Evolutionary conservation across 2,113 vertebrate genomes (phyloP), one percentile per base, ranked within the genome.

Genomic region (Bujurquina vittata): DNA sequence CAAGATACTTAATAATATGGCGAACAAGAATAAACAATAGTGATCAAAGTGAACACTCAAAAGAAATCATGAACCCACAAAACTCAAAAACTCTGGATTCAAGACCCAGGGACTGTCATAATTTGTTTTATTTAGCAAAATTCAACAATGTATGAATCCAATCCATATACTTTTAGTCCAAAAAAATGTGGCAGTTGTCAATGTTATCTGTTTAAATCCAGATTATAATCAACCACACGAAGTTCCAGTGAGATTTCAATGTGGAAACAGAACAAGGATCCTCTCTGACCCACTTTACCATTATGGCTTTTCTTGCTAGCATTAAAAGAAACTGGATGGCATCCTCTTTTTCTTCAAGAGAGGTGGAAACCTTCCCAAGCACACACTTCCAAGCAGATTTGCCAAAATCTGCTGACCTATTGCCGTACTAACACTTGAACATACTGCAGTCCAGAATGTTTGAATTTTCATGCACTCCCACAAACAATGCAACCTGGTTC

Each of bases 241-340:
- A 11, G 63, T 67, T 29, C 17, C 22, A 18, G 7, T 37, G 35
- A 3, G 0, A 69, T 29, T 69, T 69, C 23, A 5, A 0, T 40
- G 17, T 15, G 46, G 37, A 40, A 40, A 40, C 3, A 40, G 9
- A 40, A 11, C 10, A 15, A 23, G 40, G 9, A 69, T 49, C 40
- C 26, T 49, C 40, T 67, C 63, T 40, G 17, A 46, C 63, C 22
- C 40, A 67, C 37, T 26, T 67, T 22, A 67, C 14, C 40, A 49
- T 69, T 29, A 29, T 9, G 9, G 9, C 63, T 69, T 49, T 69
- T 69, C 63, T 69, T 69, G 40, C 5, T 49, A 49, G 8, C 63
- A 49, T 49, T 49, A 29, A 7, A 49, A 69, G 15, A 49, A 40
- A 69, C 63, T 69, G 40, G 63, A 69, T 29, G 22, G 17, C 9